Percentiles rank a stretch among this genome's conserved stretches.
Conservation (phyloP, 2,797 vertebrate species). For the Smutsia temminckii region DNA sequence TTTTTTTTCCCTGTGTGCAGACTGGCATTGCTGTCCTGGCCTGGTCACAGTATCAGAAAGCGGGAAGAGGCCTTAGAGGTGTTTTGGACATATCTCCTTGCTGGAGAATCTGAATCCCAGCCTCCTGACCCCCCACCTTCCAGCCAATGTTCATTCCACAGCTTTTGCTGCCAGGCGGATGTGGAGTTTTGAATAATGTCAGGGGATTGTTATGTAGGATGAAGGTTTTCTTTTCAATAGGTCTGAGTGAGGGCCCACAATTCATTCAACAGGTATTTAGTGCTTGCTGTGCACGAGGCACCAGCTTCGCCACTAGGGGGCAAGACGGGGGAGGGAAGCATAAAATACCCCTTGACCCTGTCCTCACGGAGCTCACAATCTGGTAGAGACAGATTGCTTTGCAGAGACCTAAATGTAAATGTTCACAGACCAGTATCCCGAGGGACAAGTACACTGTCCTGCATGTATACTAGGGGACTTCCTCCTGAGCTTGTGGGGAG, state of each 20-base stretch:
- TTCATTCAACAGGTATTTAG: too few species aligned
- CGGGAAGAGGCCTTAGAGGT: background rate
- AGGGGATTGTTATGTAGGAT: background rate
- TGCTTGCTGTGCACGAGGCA: background rate
- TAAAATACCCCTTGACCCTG: accelerated
- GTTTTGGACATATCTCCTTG: too few species aligned
- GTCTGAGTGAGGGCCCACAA: accelerated
- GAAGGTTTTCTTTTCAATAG: background rate
- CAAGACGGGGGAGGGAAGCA: accelerated
- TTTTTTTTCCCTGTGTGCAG: background rate
- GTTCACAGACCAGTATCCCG: accelerated
- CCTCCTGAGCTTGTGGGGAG: background rate
- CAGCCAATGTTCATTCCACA: background rate
- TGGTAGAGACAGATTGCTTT: background rate
- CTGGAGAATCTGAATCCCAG: accelerated
- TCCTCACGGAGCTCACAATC: background rate
- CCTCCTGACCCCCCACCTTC: accelerated
- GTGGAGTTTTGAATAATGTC: background rate
- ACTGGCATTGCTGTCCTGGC: too few species aligned
- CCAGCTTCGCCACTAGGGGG: background rate
- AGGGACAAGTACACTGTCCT: background rate
- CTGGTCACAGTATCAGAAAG: background rate
- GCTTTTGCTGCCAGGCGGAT: background rate
- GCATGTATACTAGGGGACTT: background rate
- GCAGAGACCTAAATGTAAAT: background rate